These are phyloP conservation scores for Bubalus kerabau DNA, from an alignment of 2,113 vertebrate species.

Conservation along the genomic window DNA sequence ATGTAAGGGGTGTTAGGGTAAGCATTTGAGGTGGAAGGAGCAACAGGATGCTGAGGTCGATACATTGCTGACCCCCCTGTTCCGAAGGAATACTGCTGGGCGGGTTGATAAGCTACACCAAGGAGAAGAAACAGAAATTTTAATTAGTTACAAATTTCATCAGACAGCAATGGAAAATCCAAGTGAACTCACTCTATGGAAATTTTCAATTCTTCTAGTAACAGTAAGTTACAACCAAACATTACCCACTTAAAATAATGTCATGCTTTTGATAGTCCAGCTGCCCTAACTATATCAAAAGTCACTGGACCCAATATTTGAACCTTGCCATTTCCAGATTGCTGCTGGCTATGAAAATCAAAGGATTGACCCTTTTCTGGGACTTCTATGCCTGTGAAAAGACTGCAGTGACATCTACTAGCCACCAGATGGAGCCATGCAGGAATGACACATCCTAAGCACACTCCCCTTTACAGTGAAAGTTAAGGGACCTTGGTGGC, in stretches of 20 bases:
- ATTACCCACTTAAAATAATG: not conserved
- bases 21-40: constrained; percentile 80
- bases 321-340: not conserved
- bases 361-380: not conserved
- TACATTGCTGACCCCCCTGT: constrained; percentile 87
- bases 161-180: not conserved
- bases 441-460: not conserved
- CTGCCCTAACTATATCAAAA: not conserved
- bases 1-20: constrained; percentile 79
- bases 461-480: not conserved
- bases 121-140: constrained; percentile 73
- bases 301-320: not conserved
- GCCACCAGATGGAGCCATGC: not conserved
- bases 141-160: constrained; percentile 64
- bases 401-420: not conserved
- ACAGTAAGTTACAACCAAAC: not conserved
- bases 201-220: not conserved
- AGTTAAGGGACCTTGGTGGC: not conserved
- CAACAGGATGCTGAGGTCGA: constrained; percentile 87
- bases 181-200: not conserved
- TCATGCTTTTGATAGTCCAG: not conserved
- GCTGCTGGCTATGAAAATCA: not conserved
- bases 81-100: constrained; percentile 88
- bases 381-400: not conserved
- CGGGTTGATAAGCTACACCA: constrained; percentile 87